These are phyloP conservation scores for Andricus quercusramuli DNA, from an alignment of 2,888 invertebrate genomes.

Conservation along the genomic window DNA sequence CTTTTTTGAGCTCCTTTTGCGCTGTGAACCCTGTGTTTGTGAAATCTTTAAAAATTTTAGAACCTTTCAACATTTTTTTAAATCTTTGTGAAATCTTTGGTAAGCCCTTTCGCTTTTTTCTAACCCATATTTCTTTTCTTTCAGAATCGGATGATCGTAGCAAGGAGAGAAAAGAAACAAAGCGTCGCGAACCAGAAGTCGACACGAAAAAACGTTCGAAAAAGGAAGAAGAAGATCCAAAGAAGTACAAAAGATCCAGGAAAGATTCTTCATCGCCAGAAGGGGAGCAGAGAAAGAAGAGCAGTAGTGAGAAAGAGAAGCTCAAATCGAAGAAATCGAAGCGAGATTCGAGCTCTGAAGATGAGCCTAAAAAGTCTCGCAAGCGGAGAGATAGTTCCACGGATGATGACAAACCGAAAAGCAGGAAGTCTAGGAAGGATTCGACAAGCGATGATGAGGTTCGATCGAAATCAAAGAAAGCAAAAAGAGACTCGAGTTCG, in stretches of 20 bases:
- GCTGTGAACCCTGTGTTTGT: too few relatives aligned
- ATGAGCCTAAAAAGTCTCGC: constrained; percentile 82
- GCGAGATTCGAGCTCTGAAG: constrained; percentile 82
- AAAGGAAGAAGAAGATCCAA: constrained; percentile 79
- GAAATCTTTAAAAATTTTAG: too few relatives aligned
- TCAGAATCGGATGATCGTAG: constrained; percentile 76
- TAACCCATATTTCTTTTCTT: constrained; percentile 2
- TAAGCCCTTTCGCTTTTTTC: neutral
- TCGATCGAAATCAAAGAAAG: constrained; percentile 68
- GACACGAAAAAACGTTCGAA: constrained; percentile 76
- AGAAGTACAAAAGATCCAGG: constrained; percentile 68
- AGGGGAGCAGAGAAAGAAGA: constrained; percentile 70
- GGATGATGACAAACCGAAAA: constrained; percentile 81
- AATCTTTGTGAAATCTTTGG: neutral
- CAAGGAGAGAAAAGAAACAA: constrained; percentile 77
- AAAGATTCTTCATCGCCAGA: constrained; percentile 74
- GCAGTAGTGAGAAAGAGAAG: constrained; percentile 77
- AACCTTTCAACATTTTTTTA: too few relatives aligned
- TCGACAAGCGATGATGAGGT: constrained; percentile 74
- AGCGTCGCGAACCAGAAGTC: constrained; percentile 78
- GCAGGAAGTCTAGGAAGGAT: constrained; percentile 77
- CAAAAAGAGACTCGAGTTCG: constrained; percentile 76
- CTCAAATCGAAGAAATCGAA: constrained; percentile 70
- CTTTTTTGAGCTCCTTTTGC: too few relatives aligned
- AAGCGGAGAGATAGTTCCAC: constrained; percentile 83